Conservation (phyloP, 1,140 invertebrate genomes). For the Drosophila repleta region DNA sequence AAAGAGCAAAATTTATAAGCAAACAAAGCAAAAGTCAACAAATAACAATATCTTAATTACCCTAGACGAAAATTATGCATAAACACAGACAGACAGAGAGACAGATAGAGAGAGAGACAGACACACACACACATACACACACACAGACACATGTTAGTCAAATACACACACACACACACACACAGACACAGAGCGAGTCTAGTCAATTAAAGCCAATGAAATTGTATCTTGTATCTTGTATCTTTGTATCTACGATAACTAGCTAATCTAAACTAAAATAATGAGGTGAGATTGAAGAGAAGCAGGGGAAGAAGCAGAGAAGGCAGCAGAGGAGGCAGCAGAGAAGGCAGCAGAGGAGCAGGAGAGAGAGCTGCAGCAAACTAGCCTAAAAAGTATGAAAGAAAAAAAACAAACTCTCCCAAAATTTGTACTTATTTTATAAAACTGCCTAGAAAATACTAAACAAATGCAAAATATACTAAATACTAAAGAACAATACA, state of each 20-base stretch:
- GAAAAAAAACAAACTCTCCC: background rate
- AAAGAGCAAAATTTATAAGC: conserved; percentile 70
- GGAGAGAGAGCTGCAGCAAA: conserved; percentile 2
- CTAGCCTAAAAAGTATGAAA: conserved; percentile 18
- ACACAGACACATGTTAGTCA: conserved; percentile 21
- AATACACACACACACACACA: conserved; percentile 27
- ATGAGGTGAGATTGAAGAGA: conserved; percentile 6
- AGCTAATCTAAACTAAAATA: conserved; percentile 60
- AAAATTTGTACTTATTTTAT: conserved; percentile 77
- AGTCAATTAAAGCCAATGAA: conserved; percentile 72
- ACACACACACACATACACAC: conserved; percentile 14
- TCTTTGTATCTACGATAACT: conserved; percentile 47
- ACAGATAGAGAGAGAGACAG: conserved; percentile 24
- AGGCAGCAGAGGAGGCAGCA: conserved; percentile 5
- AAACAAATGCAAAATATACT: conserved; percentile 17
- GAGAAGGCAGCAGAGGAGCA: too few relatives aligned
- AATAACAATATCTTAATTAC: conserved; percentile 56
- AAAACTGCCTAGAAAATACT: conserved; percentile 47
- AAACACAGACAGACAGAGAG: conserved; percentile 18
- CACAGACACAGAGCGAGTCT: conserved; percentile 42
- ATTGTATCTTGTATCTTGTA: conserved; percentile 62
- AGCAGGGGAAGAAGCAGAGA: conserved; percentile 2
- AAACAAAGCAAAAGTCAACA: conserved; percentile 37
- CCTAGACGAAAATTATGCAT: conserved; percentile 57
- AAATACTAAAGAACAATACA: background rate